Percentiles rank a stretch among this genome's conserved stretches.
phyloP scores from a whole-genome alignment of 2,797 vertebrate genomes.

The Pelobates cultripes region DNA sequence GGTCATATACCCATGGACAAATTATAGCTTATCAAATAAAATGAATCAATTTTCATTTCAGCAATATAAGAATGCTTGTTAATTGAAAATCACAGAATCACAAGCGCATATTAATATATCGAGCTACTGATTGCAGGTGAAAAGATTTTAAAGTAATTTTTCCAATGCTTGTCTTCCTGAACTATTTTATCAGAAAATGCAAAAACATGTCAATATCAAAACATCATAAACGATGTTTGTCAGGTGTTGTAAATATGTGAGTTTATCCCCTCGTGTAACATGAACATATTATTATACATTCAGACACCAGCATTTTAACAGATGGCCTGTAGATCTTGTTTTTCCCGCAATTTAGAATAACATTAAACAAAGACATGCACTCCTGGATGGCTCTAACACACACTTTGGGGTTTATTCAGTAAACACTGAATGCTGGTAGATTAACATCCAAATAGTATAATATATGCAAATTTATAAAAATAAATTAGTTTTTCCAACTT shows the following conservation, averaged over 20 bases:
- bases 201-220: neutral
- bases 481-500: too few species aligned
- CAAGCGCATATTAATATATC: too few species aligned
- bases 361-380: neutral
- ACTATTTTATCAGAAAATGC: neutral
- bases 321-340: neutral
- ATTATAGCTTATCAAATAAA: too few species aligned
- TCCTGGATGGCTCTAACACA: neutral
- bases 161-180: too few species aligned
- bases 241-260: neutral
- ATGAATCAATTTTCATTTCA: too few species aligned
- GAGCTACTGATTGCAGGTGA: too few species aligned
- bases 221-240: neutral
- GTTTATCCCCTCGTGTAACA: neutral
- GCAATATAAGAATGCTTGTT: too few species aligned
- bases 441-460: too few species aligned
- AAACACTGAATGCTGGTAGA: neutral
- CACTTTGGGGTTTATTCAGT: neutral
- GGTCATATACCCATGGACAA: too few species aligned
- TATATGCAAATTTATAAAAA: too few species aligned
- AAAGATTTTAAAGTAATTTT: too few species aligned
- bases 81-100: too few species aligned
- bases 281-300: constrained; percentile 5
- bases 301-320: neutral
- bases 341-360: neutral